Conservation (phyloP, 2,113 vertebrate genomes). For the Anoplopoma fimbria region DNA sequence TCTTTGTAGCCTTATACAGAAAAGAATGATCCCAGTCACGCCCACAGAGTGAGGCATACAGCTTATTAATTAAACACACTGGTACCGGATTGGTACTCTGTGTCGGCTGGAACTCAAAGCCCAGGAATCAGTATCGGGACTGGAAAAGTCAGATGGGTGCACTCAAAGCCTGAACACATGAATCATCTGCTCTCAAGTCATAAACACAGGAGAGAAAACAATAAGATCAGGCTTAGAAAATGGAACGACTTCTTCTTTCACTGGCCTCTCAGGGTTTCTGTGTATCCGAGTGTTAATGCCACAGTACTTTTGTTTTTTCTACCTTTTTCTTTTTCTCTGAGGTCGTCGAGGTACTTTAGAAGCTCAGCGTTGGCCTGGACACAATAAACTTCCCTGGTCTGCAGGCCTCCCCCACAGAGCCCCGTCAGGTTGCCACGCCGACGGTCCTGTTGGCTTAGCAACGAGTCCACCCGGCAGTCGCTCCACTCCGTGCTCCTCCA, state of each 20-base stretch:
- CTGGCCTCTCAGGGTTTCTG: neutral
- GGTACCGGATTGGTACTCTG: no score
- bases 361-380: slow-evolving; percentile 90
- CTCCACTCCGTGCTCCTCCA: slow-evolving; percentile 96
- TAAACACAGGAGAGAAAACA: neutral
- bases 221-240: neutral
- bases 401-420: slow-evolving; percentile 94
- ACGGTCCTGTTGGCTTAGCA: slow-evolving; percentile 96
- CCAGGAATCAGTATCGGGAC: no score
- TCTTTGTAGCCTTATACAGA: no score
- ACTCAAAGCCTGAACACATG: no score
- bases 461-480: slow-evolving; percentile 91
- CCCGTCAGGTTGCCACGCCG: slow-evolving; percentile 92
- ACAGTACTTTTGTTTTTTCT: neutral
- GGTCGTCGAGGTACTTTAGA: slow-evolving; percentile 84
- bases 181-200: no score
- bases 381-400: slow-evolving; percentile 92
- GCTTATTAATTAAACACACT: no score
- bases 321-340: slow-evolving; percentile 87
- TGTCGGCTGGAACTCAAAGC: no score
- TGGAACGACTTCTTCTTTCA: no score
- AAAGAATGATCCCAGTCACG: no score
- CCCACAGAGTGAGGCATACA: no score
- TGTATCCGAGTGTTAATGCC: neutral
- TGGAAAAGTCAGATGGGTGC: no score